phyloP scores from a whole-genome alignment of 2,113 vertebrate genomes.

The Cyanocitta stelleri region DNA sequence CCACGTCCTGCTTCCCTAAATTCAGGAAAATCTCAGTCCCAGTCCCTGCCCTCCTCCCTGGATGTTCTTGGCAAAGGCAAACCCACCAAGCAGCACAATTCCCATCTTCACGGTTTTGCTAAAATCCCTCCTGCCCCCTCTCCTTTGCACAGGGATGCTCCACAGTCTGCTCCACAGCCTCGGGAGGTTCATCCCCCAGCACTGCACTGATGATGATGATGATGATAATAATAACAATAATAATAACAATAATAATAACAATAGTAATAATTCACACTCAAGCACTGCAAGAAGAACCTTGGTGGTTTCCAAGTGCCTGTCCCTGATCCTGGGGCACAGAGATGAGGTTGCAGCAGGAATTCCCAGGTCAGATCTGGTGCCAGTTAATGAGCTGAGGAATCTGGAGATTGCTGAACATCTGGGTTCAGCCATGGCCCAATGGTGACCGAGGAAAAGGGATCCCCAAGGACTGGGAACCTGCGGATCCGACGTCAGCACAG shows the following conservation, averaged over 20 bases:
- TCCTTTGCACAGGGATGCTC: background rate
- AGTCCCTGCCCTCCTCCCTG: background rate
- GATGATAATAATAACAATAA: no score
- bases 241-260: background rate
- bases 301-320: background rate
- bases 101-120: background rate
- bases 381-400: background rate
- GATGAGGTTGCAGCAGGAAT: background rate
- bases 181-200: background rate
- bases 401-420: background rate
- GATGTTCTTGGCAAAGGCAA: background rate
- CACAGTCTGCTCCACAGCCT: background rate
- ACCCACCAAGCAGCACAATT: background rate
- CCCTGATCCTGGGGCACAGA: background rate
- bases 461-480: background rate
- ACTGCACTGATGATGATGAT: background rate
- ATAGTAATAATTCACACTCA: background rate
- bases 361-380: background rate
- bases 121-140: background rate
- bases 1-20: background rate
- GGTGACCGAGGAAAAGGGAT: background rate
- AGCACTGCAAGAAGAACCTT: background rate
- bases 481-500: accelerated
- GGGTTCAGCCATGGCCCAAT: background rate
- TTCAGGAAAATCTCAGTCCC: background rate